Conservation (phyloP, 1,140 invertebrate species). For the Daktulosphaira vitifoliae region DNA sequence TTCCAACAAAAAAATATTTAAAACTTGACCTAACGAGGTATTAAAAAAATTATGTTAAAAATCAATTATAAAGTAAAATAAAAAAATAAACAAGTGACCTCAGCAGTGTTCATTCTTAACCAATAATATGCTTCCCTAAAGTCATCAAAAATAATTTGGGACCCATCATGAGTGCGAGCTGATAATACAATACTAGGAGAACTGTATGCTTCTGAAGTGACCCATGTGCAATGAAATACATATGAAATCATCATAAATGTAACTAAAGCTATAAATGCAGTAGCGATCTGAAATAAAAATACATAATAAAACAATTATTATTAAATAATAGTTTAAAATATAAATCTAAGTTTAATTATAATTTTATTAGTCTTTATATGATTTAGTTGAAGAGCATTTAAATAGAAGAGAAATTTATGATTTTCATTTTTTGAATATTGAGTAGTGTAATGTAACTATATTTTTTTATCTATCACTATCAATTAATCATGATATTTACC, state of each 20-base stretch:
- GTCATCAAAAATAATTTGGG: constrained; percentile 93
- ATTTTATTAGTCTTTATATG: constrained; percentile 10
- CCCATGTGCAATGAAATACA: constrained; percentile 97
- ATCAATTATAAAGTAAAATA: neutral
- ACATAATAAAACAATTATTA: constrained; percentile 23
- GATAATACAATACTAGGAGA: constrained; percentile 95
- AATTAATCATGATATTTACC: constrained; percentile 45
- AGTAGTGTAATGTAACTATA: too few species aligned
- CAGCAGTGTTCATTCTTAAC: constrained; percentile 93
- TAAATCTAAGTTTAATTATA: neutral
- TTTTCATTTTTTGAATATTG: too few species aligned
- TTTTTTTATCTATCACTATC: too few species aligned
- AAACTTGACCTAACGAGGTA: too few species aligned
- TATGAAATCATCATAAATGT: constrained; percentile 81
- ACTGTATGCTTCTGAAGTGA: constrained; percentile 96
- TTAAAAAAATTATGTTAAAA: neutral
- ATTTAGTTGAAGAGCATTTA: neutral
- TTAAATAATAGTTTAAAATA: too few species aligned
- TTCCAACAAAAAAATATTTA: too few species aligned
- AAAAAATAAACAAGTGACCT: too few species aligned
- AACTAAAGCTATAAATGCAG: constrained; percentile 74
- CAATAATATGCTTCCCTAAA: constrained; percentile 97
- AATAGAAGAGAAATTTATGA: too few species aligned
- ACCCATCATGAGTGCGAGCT: constrained; percentile 87
- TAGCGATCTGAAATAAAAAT: constrained; percentile 58